Base-by-base conservation (phyloP, 2,113 vertebrate species). In the Budorcas taxicolor region DNA sequence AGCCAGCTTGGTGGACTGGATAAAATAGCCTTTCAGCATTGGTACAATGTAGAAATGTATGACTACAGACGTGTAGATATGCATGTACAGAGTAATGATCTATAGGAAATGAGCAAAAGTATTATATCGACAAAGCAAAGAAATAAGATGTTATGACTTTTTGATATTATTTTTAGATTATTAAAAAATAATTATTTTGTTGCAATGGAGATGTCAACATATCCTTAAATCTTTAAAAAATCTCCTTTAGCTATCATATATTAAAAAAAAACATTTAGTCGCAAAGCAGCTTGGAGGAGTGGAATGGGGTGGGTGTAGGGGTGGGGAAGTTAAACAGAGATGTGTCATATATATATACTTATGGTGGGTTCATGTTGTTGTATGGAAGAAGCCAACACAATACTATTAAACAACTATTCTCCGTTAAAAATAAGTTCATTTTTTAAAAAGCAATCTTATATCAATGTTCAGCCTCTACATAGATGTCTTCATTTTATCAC, bases 401-500 rank as follows among this genome's bases (percentile, higher is more conserved):
- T 76, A 7, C 23, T 43, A 43, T 43, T 43, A 76, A 27, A 43
- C 23, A 76, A 76, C 4, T 76, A 76, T 43, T 1, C 11, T 15
- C 40, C 21, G 8, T 76, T 76, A 7, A 43, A 76, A 76, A 76
- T 67, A 71, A 74, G 21, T 40, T 40, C 19, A 7, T 43, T 43
- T 43, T 40, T 76, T 27, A 43, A 43, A 76, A 14, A 43, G 12
- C 23, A 43, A 43, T 27, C 90, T 19, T 89, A 91, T 90, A 13
- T 94, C 57, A 58, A 7, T 60, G 93, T 96, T 52, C 33, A 96
- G 78, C 62, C 97, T 36, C 1, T 97, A 96, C 55, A 92, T 97
- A 52, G 7, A 88, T 96, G 80, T 97, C 80, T 97, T 82, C 45
- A 64, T 97, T 85, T 96, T 96, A 87, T 58, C 16, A 86, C 23